Percentiles rank a stretch among this genome's conserved stretches.
These are phyloP conservation scores for Drosophila kikkawai DNA, from an alignment of 1,140 invertebrate species.

Conservation along the genomic window DNA sequence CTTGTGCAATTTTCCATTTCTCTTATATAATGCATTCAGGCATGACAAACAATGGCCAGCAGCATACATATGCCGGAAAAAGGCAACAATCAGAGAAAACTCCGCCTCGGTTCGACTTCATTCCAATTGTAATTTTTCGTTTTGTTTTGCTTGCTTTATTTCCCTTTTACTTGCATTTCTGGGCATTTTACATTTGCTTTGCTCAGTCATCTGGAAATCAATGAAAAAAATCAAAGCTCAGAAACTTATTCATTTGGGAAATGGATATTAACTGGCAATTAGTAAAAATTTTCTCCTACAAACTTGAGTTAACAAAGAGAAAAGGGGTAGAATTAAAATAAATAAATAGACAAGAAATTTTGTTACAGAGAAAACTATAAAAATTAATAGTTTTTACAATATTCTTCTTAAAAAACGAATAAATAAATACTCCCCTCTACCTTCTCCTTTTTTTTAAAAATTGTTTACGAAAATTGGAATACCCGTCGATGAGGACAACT, in stretches of 20 bases:
- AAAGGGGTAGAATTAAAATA: neutral
- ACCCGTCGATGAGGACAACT: neutral
- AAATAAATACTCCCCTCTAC: no score
- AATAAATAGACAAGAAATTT: neutral
- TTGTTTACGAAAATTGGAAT: neutral
- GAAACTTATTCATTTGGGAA: slow-evolving; percentile 74
- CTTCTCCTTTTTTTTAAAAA: neutral
- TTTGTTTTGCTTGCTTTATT: slow-evolving; percentile 31
- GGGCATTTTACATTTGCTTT: slow-evolving; percentile 24
- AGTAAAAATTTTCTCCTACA: slow-evolving; percentile 41
- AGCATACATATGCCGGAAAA: slow-evolving; percentile 45
- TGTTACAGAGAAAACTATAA: no score
- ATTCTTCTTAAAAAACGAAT: no score
- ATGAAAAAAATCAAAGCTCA: slow-evolving; percentile 56
- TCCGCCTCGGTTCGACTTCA: slow-evolving; percentile 20
- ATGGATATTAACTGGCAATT: slow-evolving; percentile 75
- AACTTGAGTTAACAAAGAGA: slow-evolving; percentile 45
- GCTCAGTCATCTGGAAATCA: slow-evolving; percentile 45
- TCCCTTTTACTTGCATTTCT: slow-evolving; percentile 23
- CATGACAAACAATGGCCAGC: slow-evolving; percentile 47
- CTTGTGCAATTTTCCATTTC: slow-evolving; percentile 6
- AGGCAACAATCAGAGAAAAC: slow-evolving; percentile 29
- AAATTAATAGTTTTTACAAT: neutral
- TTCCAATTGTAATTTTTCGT: slow-evolving; percentile 42
- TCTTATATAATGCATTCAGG: slow-evolving; percentile 39